These are phyloP conservation scores for Eilema caniola DNA, from an alignment of 2,888 invertebrate genomes.

Conservation along the genomic window DNA sequence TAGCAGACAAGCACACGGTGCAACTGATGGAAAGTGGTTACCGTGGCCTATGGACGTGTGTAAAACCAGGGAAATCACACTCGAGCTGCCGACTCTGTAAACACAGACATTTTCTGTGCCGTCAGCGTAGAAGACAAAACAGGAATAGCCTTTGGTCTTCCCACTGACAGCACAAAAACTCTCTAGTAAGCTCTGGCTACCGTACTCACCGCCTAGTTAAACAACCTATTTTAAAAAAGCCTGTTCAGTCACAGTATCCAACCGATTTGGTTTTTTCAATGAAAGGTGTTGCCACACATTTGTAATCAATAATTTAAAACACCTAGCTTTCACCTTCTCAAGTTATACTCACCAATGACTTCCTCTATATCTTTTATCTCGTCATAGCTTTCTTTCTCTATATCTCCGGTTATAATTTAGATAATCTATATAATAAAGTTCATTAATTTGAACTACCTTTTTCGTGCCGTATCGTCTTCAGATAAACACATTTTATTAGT, in stretches of 20 bases:
- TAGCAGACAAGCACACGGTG: too few relatives aligned
- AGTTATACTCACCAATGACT: not conserved
- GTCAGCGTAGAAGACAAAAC: too few relatives aligned
- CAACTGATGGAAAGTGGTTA: too few relatives aligned
- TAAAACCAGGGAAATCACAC: too few relatives aligned
- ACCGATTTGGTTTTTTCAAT: not conserved
- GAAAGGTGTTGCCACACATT: not conserved
- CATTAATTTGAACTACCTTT: not conserved
- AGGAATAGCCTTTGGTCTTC: too few relatives aligned
- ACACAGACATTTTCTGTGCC: too few relatives aligned
- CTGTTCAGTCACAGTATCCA: not conserved
- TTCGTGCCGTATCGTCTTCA: not conserved
- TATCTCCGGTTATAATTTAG: not conserved
- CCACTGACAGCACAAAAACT: too few relatives aligned
- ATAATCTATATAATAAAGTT: not conserved
- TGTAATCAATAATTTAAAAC: not conserved
- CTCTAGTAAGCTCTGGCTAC: too few relatives aligned
- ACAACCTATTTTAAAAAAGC: not conserved
- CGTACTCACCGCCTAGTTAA: too few relatives aligned
- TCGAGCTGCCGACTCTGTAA: too few relatives aligned
- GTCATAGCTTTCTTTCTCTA: not conserved
- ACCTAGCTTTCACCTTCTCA: not conserved
- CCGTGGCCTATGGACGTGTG: too few relatives aligned
- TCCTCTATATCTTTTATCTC: not conserved
- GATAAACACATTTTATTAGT: not conserved